Percentiles rank a stretch among this genome's conserved stretches.
Evolutionary conservation across 35 echinoderm and acorn worm species (phyloP).

Genomic region (Hemicentrotus pulcherrimus): DNA sequence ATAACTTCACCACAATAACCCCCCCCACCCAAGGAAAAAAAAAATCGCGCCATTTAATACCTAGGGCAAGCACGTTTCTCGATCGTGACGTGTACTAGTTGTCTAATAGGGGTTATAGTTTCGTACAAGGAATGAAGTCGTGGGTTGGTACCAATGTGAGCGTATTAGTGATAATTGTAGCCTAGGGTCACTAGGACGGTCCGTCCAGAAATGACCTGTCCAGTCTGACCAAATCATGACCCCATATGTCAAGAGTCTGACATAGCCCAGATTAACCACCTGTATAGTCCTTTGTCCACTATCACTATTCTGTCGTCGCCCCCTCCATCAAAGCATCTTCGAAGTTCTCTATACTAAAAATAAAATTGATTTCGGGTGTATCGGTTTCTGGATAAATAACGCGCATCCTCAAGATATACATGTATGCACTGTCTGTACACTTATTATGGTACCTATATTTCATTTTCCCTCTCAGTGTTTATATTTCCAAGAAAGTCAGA

Average conservation of each 20-base stretch:
- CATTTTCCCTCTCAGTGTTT: too few species aligned
- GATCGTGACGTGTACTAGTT: not conserved
- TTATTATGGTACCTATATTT: too few species aligned
- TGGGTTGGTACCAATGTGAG: not conserved
- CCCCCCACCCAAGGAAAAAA: too few species aligned
- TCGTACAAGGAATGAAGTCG: not conserved
- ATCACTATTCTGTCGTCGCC: not conserved
- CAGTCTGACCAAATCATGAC: not conserved
- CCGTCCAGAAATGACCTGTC: not conserved
- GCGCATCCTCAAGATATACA: not conserved
- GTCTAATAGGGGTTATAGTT: not conserved
- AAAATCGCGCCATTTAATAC: not conserved
- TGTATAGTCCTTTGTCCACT: not conserved
- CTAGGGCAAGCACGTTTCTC: not conserved
- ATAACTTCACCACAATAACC: not conserved
- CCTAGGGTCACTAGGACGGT: too few species aligned
- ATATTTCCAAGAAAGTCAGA: too few species aligned
- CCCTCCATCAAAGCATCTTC: not conserved
- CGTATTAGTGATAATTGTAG: not conserved
- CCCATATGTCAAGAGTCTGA: not conserved
- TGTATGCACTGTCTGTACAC: too few species aligned
- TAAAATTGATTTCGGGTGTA: not conserved
- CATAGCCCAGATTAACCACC: not conserved
- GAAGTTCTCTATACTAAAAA: not conserved
- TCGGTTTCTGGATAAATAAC: not conserved